These are phyloP conservation scores for Gyrodactylus salaris DNA, from an alignment of 1,140 invertebrate species.

Conservation along the genomic window DNA sequence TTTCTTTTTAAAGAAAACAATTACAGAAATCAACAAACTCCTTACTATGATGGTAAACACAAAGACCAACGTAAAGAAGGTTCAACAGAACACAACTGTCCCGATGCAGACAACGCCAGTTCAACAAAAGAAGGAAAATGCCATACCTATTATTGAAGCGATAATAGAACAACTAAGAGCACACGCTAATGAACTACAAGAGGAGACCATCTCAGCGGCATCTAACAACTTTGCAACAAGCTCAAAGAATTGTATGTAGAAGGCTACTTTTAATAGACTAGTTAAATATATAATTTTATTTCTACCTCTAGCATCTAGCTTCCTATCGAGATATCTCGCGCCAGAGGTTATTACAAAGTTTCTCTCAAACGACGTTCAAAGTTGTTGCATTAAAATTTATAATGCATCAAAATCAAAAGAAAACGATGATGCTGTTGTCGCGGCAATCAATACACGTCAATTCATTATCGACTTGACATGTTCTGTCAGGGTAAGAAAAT, in stretches of 20 bases:
- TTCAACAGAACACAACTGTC: neutral
- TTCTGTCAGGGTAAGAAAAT: neutral
- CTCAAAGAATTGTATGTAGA: too few relatives aligned
- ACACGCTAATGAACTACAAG: neutral
- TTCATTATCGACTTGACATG: neutral
- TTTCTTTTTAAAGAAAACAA: too few relatives aligned
- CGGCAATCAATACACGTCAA: neutral
- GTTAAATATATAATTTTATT: neutral
- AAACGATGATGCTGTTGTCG: neutral
- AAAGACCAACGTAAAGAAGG: neutral
- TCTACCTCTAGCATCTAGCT: neutral
- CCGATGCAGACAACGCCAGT: neutral
- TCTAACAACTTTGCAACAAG: neutral
- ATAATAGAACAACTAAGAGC: neutral
- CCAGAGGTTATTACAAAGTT: neutral
- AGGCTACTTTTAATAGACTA: too few relatives aligned
- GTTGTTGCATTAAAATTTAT: neutral
- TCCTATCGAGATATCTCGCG: neutral
- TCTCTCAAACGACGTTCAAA: neutral
- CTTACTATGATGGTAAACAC: too few relatives aligned
- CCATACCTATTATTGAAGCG: neutral
- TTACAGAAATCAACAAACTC: too few relatives aligned
- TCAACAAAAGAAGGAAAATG: neutral
- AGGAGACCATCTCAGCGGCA: neutral
- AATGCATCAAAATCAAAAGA: neutral